phyloP scores from a whole-genome alignment of 2,888 invertebrate genomes.

The Stenurella melanura region DNA sequence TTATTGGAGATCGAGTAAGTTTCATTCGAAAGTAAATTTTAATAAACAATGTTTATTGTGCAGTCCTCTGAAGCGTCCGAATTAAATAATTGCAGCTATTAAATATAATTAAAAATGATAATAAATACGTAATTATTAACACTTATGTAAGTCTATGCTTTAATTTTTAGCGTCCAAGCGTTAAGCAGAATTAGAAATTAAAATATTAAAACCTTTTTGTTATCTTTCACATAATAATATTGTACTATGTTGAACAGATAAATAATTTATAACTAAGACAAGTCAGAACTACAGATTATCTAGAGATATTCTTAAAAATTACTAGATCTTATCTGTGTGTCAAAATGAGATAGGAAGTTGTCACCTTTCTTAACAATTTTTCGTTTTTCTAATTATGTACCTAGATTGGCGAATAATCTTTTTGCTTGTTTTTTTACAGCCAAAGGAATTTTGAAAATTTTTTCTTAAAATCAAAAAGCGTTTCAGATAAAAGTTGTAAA shows the following conservation, averaged over 20 bases:
- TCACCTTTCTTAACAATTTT: too few species aligned
- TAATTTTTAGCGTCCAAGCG: conserved; percentile 45
- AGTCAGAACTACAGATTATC: too few species aligned
- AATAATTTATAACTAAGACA: neutral
- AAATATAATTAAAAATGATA: conserved; percentile 44
- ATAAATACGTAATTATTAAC: conserved; percentile 41
- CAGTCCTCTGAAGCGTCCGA: conserved; percentile 6
- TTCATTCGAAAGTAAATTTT: conserved; percentile 12
- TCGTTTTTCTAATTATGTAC: too few species aligned
- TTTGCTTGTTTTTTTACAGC: too few species aligned
- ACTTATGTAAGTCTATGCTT: conserved; percentile 46
- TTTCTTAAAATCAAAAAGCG: too few species aligned
- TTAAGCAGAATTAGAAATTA: conserved; percentile 48
- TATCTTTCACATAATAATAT: neutral
- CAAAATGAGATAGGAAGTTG: too few species aligned
- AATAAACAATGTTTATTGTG: conserved; percentile 11
- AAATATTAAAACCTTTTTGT: conserved; percentile 17
- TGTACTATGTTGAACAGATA: neutral
- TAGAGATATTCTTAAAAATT: too few species aligned
- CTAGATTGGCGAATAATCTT: too few species aligned
- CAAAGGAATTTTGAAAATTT: too few species aligned
- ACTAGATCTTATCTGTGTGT: too few species aligned
- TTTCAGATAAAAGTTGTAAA: too few species aligned
- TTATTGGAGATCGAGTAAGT: neutral
- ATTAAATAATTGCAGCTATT: conserved; percentile 26